Percentiles rank a stretch among this genome's conserved stretches.
These are phyloP conservation scores for Mactromeris polynyma DNA, from an alignment of 2,888 invertebrate genomes.

Conservation along the genomic window DNA sequence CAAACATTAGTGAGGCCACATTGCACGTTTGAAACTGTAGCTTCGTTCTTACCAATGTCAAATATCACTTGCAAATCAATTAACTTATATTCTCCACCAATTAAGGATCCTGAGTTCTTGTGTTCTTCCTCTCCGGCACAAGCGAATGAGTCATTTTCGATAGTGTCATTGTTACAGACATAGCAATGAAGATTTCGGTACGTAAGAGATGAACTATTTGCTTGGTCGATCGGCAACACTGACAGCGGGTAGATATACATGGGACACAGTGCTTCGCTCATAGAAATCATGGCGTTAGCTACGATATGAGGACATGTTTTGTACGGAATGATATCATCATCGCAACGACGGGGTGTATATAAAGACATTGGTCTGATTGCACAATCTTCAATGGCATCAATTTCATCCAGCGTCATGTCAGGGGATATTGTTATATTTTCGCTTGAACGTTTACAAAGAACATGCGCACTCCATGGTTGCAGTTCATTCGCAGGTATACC, in stretches of 20 bases:
- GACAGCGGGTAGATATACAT: conserved; percentile 19
- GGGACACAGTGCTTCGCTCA: background rate
- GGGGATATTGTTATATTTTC: background rate
- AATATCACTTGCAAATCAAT: conserved; percentile 36
- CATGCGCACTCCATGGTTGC: background rate
- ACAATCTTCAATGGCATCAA: background rate
- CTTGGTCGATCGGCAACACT: background rate
- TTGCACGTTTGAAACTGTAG: background rate
- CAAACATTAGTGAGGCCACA: background rate
- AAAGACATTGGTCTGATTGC: background rate
- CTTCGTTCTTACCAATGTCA: conserved; percentile 19
- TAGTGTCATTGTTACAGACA: background rate
- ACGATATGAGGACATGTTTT: background rate
- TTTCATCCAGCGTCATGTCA: conserved; percentile 22
- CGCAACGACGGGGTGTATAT: background rate
- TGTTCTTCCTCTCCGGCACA: background rate
- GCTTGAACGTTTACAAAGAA: background rate
- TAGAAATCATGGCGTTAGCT: background rate
- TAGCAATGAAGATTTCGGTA: conserved; percentile 41
- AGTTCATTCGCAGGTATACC: background rate
- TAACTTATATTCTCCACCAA: background rate
- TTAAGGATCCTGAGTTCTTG: background rate
- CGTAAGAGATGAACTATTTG: background rate
- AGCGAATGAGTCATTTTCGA: background rate
- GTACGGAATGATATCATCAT: background rate